phyloP scores from a whole-genome alignment of 2,888 invertebrate species.

The Agrilus mali region DNA sequence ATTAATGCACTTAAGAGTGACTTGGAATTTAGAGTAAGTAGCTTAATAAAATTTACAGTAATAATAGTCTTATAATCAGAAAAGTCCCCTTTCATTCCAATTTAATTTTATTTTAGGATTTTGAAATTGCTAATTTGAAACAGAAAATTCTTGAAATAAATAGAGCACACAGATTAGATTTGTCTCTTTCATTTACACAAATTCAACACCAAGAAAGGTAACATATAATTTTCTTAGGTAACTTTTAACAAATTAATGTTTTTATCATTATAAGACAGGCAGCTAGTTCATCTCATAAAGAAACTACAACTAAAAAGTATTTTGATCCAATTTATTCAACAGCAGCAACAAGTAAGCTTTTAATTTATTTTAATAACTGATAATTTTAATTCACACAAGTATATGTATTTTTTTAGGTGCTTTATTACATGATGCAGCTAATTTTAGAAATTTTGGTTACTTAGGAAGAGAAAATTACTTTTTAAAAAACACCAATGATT shows the following conservation, averaged over 20 bases:
- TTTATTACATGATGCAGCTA: too few species aligned
- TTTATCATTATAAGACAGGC: neutral
- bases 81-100: neutral
- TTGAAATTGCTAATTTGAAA: conserved; percentile 44
- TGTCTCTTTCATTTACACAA: neutral
- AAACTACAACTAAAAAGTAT: neutral
- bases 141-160: conserved; percentile 31
- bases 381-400: too few species aligned
- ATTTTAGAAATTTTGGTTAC: too few species aligned
- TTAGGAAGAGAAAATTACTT: too few species aligned
- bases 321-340: conserved; percentile 5
- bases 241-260: neutral
- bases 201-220: conserved; percentile 9
- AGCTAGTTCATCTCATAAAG: neutral
- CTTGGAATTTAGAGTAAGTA: conserved; percentile 43
- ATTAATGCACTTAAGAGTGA: conserved; percentile 37
- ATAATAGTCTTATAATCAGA: neutral
- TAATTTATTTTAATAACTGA: neutral
- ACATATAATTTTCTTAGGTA: neutral
- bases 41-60: neutral
- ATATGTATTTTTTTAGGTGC: too few species aligned
- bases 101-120: conserved; percentile 33
- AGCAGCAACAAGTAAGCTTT: conserved; percentile 5
- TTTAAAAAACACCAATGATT: too few species aligned
- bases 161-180: conserved; percentile 9